Evolutionary conservation across 2,797 vertebrate species (phyloP).

Genomic region (Poecilia picta): DNA sequence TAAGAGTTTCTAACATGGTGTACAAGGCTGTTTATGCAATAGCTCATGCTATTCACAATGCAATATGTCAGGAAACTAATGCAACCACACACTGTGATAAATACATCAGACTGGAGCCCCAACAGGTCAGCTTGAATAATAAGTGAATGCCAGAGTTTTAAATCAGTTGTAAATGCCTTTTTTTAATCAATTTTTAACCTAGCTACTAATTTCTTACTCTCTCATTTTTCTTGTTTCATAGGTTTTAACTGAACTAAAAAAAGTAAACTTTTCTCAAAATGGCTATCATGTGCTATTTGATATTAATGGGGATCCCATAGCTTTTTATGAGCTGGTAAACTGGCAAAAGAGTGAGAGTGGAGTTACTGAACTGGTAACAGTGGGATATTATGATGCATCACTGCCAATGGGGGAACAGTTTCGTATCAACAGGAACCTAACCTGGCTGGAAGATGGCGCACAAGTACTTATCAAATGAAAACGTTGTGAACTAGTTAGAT

Average conservation of each 20-base stretch:
- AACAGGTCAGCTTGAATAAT: slow-evolving; percentile 45
- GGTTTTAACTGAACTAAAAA: slow-evolving; percentile 66
- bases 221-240: slow-evolving; percentile 19
- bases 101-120: slow-evolving; percentile 35
- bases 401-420: slow-evolving; percentile 59
- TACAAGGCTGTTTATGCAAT: slow-evolving; percentile 79
- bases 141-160: neutral
- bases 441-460: neutral
- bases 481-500: neutral
- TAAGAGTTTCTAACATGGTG: slow-evolving; percentile 74
- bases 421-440: slow-evolving; percentile 1
- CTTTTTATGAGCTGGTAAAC: slow-evolving; percentile 12
- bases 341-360: neutral
- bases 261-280: slow-evolving; percentile 65
- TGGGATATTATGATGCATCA: slow-evolving; percentile 47
- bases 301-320: neutral
- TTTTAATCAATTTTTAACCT: too few species aligned
- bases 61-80: neutral
- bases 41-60: slow-evolving; percentile 52
- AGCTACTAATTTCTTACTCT: neutral
- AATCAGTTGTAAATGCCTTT: neutral
- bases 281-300: slow-evolving; percentile 61
- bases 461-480: neutral
- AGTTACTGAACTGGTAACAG: neutral
- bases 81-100: neutral